phyloP scores from a whole-genome alignment of 2,113 vertebrate genomes.

The Mormoops blainvillei region DNA sequence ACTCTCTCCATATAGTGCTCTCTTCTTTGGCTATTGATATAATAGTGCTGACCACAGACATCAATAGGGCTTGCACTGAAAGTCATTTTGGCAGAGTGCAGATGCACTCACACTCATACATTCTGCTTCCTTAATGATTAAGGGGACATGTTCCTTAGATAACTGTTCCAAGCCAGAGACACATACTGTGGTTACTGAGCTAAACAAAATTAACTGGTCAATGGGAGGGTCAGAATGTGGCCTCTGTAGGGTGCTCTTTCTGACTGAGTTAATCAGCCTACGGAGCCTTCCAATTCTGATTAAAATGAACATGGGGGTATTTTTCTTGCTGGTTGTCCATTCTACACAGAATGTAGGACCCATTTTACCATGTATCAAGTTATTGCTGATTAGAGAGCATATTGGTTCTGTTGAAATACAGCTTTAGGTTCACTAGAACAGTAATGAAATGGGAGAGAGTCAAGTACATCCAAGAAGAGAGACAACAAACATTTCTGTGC shows the following conservation, averaged over 20 bases:
- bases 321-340: slow-evolving; percentile 11
- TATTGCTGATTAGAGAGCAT: not conserved
- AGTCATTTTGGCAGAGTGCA: not conserved
- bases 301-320: slow-evolving; percentile 12
- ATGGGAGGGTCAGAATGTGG: not conserved
- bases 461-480: not conserved
- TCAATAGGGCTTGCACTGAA: not conserved
- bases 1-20: not conserved
- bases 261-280: not conserved
- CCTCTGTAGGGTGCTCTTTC: not conserved
- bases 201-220: not conserved
- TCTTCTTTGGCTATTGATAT: not conserved
- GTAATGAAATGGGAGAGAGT: slow-evolving; percentile 28
- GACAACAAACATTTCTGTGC: not conserved
- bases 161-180: not conserved
- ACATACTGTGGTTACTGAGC: slow-evolving; percentile 28
- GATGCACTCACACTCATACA: not conserved
- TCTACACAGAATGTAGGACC: not conserved
- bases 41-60: not conserved
- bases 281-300: slow-evolving; percentile 14
- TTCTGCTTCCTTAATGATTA: not conserved
- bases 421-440: not conserved
- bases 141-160: not conserved
- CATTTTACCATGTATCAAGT: not conserved
- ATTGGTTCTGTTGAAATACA: not conserved